A percentile compares a stretch with the other conserved stretches of the same genome.
Conservation (phyloP, 2,113 vertebrate genomes). For the Saccopteryx bilineata region DNA sequence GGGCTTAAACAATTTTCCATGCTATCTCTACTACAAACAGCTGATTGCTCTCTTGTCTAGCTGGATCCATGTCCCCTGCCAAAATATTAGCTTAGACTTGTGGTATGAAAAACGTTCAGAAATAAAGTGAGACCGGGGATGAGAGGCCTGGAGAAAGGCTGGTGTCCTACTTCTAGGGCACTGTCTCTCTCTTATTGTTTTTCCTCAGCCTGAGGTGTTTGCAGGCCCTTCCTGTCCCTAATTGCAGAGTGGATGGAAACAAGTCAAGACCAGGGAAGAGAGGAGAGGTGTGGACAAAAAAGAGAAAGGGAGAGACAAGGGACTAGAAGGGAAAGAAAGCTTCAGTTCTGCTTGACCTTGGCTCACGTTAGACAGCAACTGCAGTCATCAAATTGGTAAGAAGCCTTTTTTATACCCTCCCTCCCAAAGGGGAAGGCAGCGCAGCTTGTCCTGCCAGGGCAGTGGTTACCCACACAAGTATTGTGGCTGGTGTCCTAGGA, state of each 20-base stretch:
- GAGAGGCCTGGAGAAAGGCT: background rate
- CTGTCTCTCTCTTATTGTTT: background rate
- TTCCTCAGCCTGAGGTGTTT: background rate
- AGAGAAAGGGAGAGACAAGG: background rate
- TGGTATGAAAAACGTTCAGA: background rate
- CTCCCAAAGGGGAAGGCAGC: background rate
- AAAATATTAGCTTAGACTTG: slow-evolving; percentile 6
- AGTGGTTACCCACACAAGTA: rapidly evolving
- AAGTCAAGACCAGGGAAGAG: background rate
- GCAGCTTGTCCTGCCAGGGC: too few species aligned
- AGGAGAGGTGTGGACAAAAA: background rate
- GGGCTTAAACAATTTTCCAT: background rate
- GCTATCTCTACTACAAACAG: background rate
- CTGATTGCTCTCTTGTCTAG: background rate
- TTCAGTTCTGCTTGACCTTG: background rate
- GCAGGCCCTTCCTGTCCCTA: background rate
- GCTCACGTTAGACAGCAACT: background rate
- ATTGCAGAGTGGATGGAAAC: background rate
- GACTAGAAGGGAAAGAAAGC: background rate
- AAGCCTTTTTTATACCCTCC: background rate
- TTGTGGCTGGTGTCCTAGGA: background rate
- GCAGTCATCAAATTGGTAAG: background rate
- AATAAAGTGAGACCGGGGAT: background rate
- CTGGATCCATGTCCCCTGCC: background rate
- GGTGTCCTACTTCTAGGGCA: background rate